Base-by-base conservation (phyloP, 1,140 invertebrate genomes). In the Lethrus apterus region DNA sequence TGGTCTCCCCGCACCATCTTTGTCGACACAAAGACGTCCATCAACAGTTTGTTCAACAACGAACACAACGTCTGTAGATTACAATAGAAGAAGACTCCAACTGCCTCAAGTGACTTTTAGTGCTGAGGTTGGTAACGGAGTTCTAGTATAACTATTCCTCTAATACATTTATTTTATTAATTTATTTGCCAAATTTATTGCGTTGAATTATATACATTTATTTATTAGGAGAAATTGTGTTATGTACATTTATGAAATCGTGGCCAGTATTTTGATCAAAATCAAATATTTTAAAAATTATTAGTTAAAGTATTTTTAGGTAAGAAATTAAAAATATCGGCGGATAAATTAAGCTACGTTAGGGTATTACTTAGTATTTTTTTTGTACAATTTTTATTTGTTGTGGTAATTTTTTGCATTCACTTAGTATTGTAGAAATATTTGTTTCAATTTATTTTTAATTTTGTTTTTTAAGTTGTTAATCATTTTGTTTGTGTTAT, bases 91-190 rank as follows among this genome's bases (percentile, higher is more conserved):
- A 60, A 73, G 79, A 49, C 66, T 83, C 10, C 78, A 82, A 54
- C 71, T 86, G 48, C 84, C 83, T 10, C 83, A 86, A 70, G 83
- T 89, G 59, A 85, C 85, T 20, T 89, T 88, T 70, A 87, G 76
- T 61, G 80, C 83, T 65, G 86, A 89, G 85, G 83, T 86, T 73
- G 83, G 82, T 84, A 81, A 72, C 53, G 78, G 77, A 34, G 76
- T 80, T 47, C 75, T 80, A 55, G 78, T 81, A 50, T 80, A 65
- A 66, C 11, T 29, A 26, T 29, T 42, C 13, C 17, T 26, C 29
- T 42, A 42, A 20, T 42, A 14, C 4, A n/a, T 40, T 15, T 29
- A 26, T 42, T 11, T 7, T 42, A 17, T 42, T 21, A 17, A 42
- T 26, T 14, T 42, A 15, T 17, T 21, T 38, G 11, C 9, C 5